Percentiles rank a stretch among this genome's conserved stretches.
Evolutionary conservation across 2,113 vertebrate species (phyloP).

Genomic region (Nyctibius bracteatus): DNA sequence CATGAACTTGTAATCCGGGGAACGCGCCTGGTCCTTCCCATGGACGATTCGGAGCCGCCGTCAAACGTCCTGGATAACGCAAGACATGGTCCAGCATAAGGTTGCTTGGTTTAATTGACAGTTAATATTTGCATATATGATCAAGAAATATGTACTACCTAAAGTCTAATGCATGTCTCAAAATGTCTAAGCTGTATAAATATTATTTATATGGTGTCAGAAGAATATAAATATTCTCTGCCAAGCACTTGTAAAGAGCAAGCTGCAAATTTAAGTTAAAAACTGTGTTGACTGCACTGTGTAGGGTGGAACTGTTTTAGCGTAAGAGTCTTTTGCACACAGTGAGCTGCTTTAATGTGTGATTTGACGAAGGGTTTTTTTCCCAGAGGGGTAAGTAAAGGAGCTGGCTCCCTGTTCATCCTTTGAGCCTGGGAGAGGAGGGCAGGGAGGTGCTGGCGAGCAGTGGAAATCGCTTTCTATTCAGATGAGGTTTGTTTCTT

Average conservation of each 20-base stretch:
- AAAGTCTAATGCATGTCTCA: conserved; percentile 81
- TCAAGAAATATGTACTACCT: conserved; percentile 77
- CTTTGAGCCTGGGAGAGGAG: background rate
- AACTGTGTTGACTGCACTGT: conserved; percentile 67
- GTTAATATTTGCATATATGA: conserved; percentile 74
- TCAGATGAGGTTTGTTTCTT: background rate
- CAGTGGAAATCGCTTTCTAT: background rate
- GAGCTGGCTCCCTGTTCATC: conserved; percentile 33
- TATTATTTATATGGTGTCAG: conserved; percentile 78
- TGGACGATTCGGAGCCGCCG: conserved; percentile 91
- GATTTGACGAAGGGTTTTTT: conserved; percentile 40
- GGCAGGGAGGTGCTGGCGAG: background rate
- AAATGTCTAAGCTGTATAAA: conserved; percentile 81
- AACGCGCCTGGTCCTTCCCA: conserved; percentile 92
- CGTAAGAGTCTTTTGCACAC: conserved; percentile 43
- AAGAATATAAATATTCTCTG: conserved; percentile 74
- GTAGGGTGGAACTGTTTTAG: conserved; percentile 71
- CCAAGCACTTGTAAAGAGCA: conserved; percentile 67
- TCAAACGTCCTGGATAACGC: conserved; percentile 76
- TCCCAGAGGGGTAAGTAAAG: conserved; percentile 45
- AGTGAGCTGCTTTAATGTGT: conserved; percentile 58
- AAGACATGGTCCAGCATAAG: conserved; percentile 76
- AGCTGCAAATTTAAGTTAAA: conserved; percentile 63
- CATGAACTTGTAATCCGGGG: conserved; percentile 93
- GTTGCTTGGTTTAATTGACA: conserved; percentile 54